These are phyloP conservation scores for Drosophila fulvimacula DNA, from an alignment of 2,888 invertebrate species.

Conservation along the genomic window DNA sequence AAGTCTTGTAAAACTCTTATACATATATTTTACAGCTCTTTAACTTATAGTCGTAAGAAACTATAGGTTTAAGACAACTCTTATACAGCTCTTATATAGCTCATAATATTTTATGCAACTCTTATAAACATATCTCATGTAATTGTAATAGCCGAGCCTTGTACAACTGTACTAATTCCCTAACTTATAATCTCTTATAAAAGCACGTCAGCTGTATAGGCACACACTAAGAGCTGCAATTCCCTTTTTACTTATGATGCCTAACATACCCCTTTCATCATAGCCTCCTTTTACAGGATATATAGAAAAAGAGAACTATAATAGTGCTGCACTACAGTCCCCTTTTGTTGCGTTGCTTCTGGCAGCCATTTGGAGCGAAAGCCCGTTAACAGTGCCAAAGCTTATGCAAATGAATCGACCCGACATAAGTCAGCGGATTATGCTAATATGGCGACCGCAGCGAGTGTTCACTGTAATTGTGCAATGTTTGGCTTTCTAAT, in stretches of 20 bases:
- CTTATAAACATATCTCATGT: too few relatives aligned
- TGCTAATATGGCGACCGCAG: constrained; percentile 54
- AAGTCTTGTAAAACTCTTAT: background rate
- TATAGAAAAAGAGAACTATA: background rate
- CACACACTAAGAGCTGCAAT: background rate
- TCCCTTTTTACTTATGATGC: background rate
- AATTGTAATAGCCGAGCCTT: too few relatives aligned
- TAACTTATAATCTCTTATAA: too few relatives aligned
- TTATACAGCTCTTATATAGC: background rate
- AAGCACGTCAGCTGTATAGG: too few relatives aligned
- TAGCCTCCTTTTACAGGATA: constrained; percentile 4
- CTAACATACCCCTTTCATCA: background rate
- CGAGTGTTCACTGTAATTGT: constrained; percentile 50
- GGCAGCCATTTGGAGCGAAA: constrained; percentile 4
- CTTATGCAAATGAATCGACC: constrained; percentile 66
- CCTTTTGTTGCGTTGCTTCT: constrained; percentile 4
- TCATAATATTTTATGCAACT: too few relatives aligned
- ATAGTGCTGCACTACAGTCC: background rate
- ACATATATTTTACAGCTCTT: background rate
- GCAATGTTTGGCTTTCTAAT: constrained; percentile 53
- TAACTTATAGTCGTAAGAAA: too few relatives aligned
- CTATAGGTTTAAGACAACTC: too few relatives aligned
- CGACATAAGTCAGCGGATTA: constrained; percentile 71
- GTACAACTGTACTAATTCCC: background rate
- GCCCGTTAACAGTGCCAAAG: constrained; percentile 36